Evolutionary conservation across 2,113 vertebrate genomes (phyloP).

Genomic region (Lamprotornis superbus): DNA sequence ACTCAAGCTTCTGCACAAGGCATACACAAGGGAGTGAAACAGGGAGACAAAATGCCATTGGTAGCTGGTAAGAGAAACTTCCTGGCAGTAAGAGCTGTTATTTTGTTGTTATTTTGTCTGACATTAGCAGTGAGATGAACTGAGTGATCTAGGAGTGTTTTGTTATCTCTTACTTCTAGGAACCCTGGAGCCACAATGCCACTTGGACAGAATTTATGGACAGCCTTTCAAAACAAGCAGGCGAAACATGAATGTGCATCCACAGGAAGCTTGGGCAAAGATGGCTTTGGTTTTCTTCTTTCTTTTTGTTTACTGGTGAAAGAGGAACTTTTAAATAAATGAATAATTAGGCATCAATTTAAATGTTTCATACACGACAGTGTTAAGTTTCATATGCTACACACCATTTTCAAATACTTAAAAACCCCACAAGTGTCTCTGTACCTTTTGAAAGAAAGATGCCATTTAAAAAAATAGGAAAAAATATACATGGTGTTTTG

Average conservation of each 20-base stretch:
- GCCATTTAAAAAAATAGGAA: background rate
- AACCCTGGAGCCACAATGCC: constrained; percentile 53
- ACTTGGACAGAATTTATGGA: constrained; percentile 33
- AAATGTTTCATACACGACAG: background rate
- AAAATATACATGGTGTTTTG: background rate
- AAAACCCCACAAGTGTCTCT: accelerated
- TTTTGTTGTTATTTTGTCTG: constrained; percentile 66
- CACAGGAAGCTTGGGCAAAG: background rate
- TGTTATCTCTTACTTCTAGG: constrained; percentile 68
- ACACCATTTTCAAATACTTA: background rate
- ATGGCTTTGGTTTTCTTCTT: background rate
- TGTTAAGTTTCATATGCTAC: background rate
- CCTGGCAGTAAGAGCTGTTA: constrained; percentile 49
- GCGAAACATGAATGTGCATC: background rate
- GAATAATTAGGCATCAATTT: background rate
- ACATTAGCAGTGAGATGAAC: constrained; percentile 54
- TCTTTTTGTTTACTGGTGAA: background rate
- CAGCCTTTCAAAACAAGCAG: constrained; percentile 54
- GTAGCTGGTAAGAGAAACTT: constrained; percentile 28
- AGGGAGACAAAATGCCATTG: background rate
- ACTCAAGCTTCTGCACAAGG: accelerated
- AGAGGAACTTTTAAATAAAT: background rate
- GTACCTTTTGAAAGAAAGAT: background rate
- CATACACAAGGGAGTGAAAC: background rate
- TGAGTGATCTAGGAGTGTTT: constrained; percentile 47